These are phyloP conservation scores for Diachasmimorpha longicaudata DNA, from an alignment of 1,140 invertebrate genomes.

Conservation along the genomic window DNA sequence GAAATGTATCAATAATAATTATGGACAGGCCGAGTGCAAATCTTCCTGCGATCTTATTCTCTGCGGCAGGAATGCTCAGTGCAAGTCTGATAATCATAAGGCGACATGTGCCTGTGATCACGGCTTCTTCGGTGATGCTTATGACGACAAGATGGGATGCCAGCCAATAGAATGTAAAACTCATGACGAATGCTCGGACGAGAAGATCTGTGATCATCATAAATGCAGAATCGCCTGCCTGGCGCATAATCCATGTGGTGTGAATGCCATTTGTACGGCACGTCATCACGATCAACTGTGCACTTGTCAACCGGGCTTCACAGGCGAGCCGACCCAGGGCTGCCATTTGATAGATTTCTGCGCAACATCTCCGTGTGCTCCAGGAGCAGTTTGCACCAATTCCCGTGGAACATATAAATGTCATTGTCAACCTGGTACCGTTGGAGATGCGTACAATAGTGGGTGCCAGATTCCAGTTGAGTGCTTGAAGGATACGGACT, in stretches of 20 bases:
- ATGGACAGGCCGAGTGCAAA: constrained; percentile 76
- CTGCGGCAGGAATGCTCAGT: constrained; percentile 83
- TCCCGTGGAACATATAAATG: constrained; percentile 82
- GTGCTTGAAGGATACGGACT: constrained; percentile 78
- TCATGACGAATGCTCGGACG: constrained; percentile 77
- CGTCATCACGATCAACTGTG: constrained; percentile 76
- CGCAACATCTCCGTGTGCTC: constrained; percentile 78
- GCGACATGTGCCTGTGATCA: constrained; percentile 77
- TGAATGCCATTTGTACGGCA: constrained; percentile 82
- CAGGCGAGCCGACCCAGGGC: constrained; percentile 74
- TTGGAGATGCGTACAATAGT: constrained; percentile 82
- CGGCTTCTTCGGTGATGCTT: constrained; percentile 81
- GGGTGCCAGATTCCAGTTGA: constrained; percentile 80
- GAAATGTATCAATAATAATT: constrained; percentile 71
- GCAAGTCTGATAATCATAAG: constrained; percentile 72
- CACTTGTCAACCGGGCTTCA: constrained; percentile 85
- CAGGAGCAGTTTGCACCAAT: constrained; percentile 82
- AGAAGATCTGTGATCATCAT: constrained; percentile 80
- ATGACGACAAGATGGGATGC: constrained; percentile 74
- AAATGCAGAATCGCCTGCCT: constrained; percentile 87
- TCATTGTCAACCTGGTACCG: constrained; percentile 74
- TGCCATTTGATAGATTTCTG: constrained; percentile 84
- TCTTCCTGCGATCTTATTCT: constrained; percentile 74
- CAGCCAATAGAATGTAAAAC: constrained; percentile 76
- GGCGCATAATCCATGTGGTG: constrained; percentile 78